Evolutionary conservation across 1,140 invertebrate genomes (phyloP).

Genomic region (Drosophila carrolli): DNA sequence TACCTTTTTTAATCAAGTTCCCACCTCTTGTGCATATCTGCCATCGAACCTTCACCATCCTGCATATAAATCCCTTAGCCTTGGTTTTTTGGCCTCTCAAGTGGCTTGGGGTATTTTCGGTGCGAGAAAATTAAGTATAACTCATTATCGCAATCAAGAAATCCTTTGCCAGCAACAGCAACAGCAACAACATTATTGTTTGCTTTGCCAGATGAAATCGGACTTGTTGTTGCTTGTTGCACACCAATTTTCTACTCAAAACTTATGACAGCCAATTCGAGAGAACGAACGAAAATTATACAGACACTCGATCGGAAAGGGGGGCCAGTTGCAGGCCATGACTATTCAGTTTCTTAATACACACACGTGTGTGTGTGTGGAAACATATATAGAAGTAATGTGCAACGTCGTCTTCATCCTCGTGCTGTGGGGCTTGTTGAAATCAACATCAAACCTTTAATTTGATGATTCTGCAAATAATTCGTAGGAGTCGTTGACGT

Average conservation of each 20-base stretch:
- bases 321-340: constrained; percentile 39
- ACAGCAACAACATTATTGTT: constrained; percentile 16
- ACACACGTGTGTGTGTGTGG: constrained; percentile 15
- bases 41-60: neutral
- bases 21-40: no score
- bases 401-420: constrained; percentile 30
- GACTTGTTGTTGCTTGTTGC: constrained; percentile 64
- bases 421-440: constrained; percentile 63
- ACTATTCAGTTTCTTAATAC: constrained; percentile 59
- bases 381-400: constrained; percentile 1
- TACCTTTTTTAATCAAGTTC: no score
- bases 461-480: constrained; percentile 83
- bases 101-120: constrained; percentile 31
- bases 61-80: neutral
- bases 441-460: constrained; percentile 83
- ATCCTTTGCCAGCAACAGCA: constrained; percentile 61
- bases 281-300: constrained; percentile 81
- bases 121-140: constrained; percentile 73
- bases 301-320: constrained; percentile 56
- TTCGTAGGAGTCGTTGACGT: constrained; percentile 74
- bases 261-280: constrained; percentile 82
- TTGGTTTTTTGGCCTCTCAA: constrained; percentile 25
- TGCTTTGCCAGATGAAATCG: constrained; percentile 33
- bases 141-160: constrained; percentile 82
- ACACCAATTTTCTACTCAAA: constrained; percentile 83